phyloP scores from a whole-genome alignment of 1,140 invertebrate genomes.

The Temnothorax nylanderi region DNA sequence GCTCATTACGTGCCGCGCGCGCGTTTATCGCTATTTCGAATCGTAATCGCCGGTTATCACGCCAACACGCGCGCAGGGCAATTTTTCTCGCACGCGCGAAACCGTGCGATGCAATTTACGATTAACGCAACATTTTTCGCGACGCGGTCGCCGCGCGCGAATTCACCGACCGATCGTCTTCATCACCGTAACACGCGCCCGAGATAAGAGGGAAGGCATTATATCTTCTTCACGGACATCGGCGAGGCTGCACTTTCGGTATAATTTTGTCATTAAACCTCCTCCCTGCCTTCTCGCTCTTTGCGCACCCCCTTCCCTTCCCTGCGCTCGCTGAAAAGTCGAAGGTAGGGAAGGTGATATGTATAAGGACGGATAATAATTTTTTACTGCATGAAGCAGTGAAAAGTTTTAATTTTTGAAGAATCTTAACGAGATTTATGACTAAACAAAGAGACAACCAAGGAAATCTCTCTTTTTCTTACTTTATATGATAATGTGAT shows the following conservation, averaged over 20 bases:
- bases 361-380: not conserved
- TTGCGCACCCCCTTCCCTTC: not conserved
- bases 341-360: not conserved
- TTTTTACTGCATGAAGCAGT: not conserved
- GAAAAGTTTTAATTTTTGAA: not conserved
- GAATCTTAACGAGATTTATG: not conserved
- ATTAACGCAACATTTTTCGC: constrained; percentile 50
- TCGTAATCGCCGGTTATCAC: constrained; percentile 46
- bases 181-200: constrained; percentile 57
- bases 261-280: constrained; percentile 80
- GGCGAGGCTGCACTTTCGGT: constrained; percentile 68
- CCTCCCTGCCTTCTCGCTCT: not conserved
- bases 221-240: constrained; percentile 69
- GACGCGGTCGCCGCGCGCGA: constrained; percentile 12
- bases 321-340: constrained; percentile 15
- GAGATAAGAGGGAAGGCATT: constrained; percentile 66
- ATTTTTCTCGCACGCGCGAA: constrained; percentile 51
- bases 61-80: constrained; percentile 35
- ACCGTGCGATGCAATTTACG: constrained; percentile 48
- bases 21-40: constrained; percentile 42
- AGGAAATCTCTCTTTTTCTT: not conserved
- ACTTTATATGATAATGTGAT: not conserved
- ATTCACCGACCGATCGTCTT: constrained; percentile 49
- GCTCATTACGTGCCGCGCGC: constrained; percentile 2
- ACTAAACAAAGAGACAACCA: not conserved